phyloP scores from a whole-genome alignment of 2,797 vertebrate species.

The Chaetophractus vellerosus region DNA sequence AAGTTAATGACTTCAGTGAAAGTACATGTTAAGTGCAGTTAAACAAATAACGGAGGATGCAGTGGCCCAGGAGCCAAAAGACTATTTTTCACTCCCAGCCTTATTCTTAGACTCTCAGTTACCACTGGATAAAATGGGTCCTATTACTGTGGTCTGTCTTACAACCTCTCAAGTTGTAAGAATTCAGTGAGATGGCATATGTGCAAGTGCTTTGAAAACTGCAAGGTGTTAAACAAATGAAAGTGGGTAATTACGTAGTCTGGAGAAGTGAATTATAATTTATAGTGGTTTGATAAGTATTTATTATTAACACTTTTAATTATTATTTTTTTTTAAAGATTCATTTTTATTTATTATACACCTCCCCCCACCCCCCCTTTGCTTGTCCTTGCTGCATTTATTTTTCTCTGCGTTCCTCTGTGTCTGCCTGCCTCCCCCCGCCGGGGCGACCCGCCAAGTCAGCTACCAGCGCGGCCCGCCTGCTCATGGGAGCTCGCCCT shows the following conservation, averaged over 20 bases:
- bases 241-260: neutral
- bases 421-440: too few species aligned
- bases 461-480: too few species aligned
- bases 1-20: neutral
- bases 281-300: neutral
- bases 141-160: neutral
- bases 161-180: neutral
- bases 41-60: neutral
- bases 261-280: neutral
- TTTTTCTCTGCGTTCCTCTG: too few species aligned
- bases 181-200: neutral
- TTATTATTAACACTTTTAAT: too few species aligned
- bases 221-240: neutral
- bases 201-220: neutral
- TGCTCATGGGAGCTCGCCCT: too few species aligned
- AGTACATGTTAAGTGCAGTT: neutral
- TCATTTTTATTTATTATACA: too few species aligned
- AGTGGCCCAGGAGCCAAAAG: neutral
- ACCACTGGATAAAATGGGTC: neutral
- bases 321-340: too few species aligned
- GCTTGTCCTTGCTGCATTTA: too few species aligned
- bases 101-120: constrained; percentile 31
- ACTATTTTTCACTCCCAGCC: neutral
- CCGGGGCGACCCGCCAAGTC: too few species aligned
- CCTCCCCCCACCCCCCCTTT: too few species aligned